Percentiles rank a stretch among this genome's conserved stretches.
These are phyloP conservation scores for Ethmia dodecea DNA, from an alignment of 2,888 invertebrate species.

Conservation along the genomic window DNA sequence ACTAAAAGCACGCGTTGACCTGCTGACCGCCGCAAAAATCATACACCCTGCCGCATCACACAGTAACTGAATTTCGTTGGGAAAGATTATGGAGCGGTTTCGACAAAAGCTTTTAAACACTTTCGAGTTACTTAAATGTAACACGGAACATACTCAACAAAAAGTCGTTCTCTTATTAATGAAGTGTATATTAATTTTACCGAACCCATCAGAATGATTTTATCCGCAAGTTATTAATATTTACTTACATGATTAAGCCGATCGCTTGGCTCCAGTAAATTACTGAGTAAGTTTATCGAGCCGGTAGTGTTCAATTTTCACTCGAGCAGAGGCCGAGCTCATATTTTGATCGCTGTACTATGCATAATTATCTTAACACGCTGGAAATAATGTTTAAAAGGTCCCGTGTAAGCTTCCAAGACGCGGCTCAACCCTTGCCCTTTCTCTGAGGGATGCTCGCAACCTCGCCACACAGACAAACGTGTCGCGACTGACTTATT, in stretches of 20 bases:
- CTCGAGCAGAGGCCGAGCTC: conserved; percentile 18
- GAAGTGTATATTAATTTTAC: too few relatives aligned
- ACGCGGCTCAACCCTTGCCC: conserved; percentile 41
- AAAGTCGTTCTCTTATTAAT: too few relatives aligned
- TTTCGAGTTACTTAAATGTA: too few relatives aligned
- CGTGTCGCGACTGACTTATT: conserved; percentile 41
- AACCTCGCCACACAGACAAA: conserved; percentile 32
- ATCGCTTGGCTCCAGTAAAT: conserved; percentile 4
- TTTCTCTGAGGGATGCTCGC: conserved; percentile 20
- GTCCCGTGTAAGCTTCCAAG: conserved; percentile 33
- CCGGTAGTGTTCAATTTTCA: conserved; percentile 21
- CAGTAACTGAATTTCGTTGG: too few relatives aligned
- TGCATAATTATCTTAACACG: conserved; percentile 50
- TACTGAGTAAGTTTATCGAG: conserved; percentile 20
- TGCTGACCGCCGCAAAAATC: too few relatives aligned
- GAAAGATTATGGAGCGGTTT: too few relatives aligned
- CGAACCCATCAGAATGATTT: too few relatives aligned
- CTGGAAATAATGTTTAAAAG: conserved; percentile 59
- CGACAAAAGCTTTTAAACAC: too few relatives aligned
- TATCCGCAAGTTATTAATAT: too few relatives aligned
- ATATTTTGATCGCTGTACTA: conserved; percentile 45
- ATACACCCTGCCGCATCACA: too few relatives aligned
- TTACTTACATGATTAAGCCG: neutral
- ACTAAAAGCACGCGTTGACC: too few relatives aligned
- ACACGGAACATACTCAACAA: too few relatives aligned